Conservation (phyloP, 2,888 invertebrate genomes). For the Papilio protenor region DNA sequence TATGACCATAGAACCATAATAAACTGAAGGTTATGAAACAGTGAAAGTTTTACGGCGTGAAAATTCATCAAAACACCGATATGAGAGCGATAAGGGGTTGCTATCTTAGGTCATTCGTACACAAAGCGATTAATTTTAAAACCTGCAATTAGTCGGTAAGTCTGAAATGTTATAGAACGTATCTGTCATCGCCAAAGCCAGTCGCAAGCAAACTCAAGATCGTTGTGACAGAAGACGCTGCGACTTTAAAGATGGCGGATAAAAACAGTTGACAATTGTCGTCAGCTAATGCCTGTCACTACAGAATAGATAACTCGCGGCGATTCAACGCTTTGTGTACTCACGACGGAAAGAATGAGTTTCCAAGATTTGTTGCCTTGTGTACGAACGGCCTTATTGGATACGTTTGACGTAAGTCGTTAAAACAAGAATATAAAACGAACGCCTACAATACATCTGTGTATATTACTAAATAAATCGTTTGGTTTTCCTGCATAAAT, state of each 20-base stretch:
- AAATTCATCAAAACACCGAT: constrained; percentile 36
- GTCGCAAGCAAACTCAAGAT: too few species aligned
- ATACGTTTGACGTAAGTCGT: constrained; percentile 38
- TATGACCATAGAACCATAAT: background rate
- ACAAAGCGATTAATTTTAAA: too few species aligned
- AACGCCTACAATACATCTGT: constrained; percentile 1
- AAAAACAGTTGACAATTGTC: too few species aligned
- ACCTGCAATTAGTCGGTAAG: too few species aligned
- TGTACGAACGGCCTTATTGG: background rate
- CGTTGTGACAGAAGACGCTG: too few species aligned
- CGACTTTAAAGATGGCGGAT: too few species aligned
- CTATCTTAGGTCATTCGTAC: constrained; percentile 6
- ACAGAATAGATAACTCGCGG: too few species aligned
- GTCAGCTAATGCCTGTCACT: too few species aligned
- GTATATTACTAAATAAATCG: background rate
- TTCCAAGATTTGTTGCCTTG: too few species aligned
- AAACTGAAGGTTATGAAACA: constrained; percentile 16
- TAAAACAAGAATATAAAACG: constrained; percentile 14
- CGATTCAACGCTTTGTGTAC: background rate
- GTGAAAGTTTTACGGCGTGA: constrained; percentile 41
- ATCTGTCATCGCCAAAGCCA: too few species aligned
- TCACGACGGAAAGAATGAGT: background rate
- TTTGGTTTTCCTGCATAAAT: background rate
- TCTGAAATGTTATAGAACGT: too few species aligned
- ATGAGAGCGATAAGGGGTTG: constrained; percentile 32